These are phyloP conservation scores for Oreochromis tanganicae DNA, from an alignment of 2,113 vertebrate species.

Conservation along the genomic window DNA sequence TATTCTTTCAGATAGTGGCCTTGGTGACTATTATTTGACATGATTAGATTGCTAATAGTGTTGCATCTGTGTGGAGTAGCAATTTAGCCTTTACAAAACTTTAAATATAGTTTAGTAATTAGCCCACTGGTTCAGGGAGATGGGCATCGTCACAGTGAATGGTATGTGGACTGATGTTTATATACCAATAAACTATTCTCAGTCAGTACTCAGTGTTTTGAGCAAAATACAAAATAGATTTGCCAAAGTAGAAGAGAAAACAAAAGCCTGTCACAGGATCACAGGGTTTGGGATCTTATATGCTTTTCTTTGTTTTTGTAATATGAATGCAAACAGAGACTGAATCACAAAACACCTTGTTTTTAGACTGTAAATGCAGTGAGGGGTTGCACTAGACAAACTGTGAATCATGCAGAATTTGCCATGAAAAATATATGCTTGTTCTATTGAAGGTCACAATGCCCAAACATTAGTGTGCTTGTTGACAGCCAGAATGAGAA, in stretches of 20 bases:
- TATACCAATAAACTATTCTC: not conserved
- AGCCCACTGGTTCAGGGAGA: not conserved
- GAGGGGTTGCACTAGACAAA: not conserved
- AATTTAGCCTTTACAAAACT: not conserved
- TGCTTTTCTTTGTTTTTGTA: not conserved
- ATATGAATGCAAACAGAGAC: not conserved
- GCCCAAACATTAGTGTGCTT: not conserved
- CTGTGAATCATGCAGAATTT: not conserved
- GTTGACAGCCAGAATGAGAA: not conserved
- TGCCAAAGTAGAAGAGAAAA: not conserved
- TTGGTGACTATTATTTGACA: not conserved
- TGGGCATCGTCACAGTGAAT: not conserved
- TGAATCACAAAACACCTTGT: not conserved
- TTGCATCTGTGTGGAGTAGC: not conserved
- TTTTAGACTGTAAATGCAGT: not conserved
- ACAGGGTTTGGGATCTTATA: not conserved
- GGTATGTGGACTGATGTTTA: not conserved
- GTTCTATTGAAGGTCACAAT: not conserved
- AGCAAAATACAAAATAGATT: not conserved
- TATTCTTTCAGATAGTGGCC: not conserved
- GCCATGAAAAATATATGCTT: not conserved
- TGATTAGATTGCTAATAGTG: not conserved
- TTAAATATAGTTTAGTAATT: not conserved
- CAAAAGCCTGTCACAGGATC: not conserved
- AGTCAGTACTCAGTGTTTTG: not conserved